Base-by-base conservation (phyloP, 1,140 invertebrate species). In the Drosophila melanogaster region DNA sequence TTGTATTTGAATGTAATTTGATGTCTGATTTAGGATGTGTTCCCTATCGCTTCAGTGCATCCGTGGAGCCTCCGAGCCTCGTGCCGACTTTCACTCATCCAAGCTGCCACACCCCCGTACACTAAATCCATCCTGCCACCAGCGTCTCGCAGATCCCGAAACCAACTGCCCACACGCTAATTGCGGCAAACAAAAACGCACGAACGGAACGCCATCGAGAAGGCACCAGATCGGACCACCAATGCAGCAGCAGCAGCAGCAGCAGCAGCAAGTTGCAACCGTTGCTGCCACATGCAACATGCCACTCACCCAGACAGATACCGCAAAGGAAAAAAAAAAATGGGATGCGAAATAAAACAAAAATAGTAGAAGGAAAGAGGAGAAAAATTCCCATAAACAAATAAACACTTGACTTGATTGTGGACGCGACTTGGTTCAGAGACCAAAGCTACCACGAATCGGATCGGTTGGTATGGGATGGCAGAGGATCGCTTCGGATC, bases 321-420 rank as follows among this genome's bases (percentile, higher is more conserved):
- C 2, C 10, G 26, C n/a, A n/a, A 26, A 38, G 50, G 50, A 30
- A 37, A 35, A 33, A 72, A 35, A 56, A 26, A 26, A 30, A 10
- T 30, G 30, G 30, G 30, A 30, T 30, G 30, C 30, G 22, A 60
- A 51, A 43, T 53, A 49, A 38, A 51, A 24, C 55, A 46, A 46
- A 43, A 55, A 47, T 53, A 33, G 19, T 15, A 41, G 15, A 22
- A 22, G 22, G 7, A 47, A 47, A 4, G 14, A 30, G 47, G 10
- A 33, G 26, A 50, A 33, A 73, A 66, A 80, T 54, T 44, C 51
- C 74, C 81, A 85, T 81, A 85, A 85, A 78, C 81, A 85, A 86
- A 86, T 86, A 85, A 85, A 86, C 83, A 87, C 83, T 87, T 87
- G 75, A 87, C 79, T 87, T 81, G 83, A 81, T 81, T 87, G 79